These are phyloP conservation scores for Rhynchonycteris naso DNA, from an alignment of 2,797 vertebrate genomes.

Conservation along the genomic window DNA sequence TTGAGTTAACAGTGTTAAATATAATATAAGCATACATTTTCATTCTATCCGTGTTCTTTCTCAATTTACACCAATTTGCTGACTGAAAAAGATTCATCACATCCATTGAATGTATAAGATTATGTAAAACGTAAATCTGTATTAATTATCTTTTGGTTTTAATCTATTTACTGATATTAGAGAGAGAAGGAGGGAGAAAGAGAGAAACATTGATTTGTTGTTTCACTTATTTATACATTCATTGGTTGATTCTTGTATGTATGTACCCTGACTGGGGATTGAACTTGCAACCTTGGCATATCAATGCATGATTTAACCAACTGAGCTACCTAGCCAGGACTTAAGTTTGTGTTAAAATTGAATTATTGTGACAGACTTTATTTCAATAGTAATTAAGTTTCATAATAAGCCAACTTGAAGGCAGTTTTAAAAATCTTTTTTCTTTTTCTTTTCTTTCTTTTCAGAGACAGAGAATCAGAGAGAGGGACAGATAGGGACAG, in stretches of 20 bases:
- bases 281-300: too few species aligned
- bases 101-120: background rate
- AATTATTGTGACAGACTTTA: background rate
- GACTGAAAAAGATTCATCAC: background rate
- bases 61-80: background rate
- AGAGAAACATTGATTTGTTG: too few species aligned
- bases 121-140: background rate
- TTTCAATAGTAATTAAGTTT: background rate
- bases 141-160: background rate
- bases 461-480: too few species aligned
- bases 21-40: background rate
- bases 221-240: too few species aligned
- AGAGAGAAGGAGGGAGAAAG: too few species aligned
- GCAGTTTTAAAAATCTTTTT: slow-evolving; percentile 1
- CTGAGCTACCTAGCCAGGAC: too few species aligned
- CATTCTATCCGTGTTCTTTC: background rate
- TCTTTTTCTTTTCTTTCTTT: too few species aligned
- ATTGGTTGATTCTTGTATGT: too few species aligned
- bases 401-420: background rate
- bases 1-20: background rate
- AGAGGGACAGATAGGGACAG: too few species aligned
- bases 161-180: too few species aligned
- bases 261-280: too few species aligned
- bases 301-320: too few species aligned
- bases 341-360: background rate